Evolutionary conservation across 2,888 invertebrate species (phyloP), one percentile per base, ranked within the genome.

Genomic region (Hydropsyche betteni): DNA sequence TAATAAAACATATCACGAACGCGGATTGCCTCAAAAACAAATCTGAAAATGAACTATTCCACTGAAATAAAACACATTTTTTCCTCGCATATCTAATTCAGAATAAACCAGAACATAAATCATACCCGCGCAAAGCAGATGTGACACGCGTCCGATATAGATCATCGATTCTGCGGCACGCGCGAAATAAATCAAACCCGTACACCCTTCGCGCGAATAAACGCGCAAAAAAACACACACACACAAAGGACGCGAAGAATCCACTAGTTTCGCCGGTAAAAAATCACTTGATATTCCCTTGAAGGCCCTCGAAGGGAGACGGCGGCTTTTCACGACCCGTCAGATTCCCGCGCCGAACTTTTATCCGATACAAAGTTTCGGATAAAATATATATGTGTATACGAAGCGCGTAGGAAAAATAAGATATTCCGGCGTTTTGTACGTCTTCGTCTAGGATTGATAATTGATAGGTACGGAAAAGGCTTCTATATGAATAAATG

Each of bases 221-320:
- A 44, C 36, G 36, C 12, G 10, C 64, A 64, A n/a, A 64, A 36
- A 34, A 24, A 44, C 10, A 44, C 44, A 6, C 3, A 6, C 44
- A 44, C 10, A 44, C 10, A 44, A 44, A 44, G 10, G 7, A 44
- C 10, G 10, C 44, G 4, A 24, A 8, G 44, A 44, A 44, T 8
- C 44, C 44, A 10, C 6, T 44, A 44, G 44, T 44, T 24, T 24
- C 24, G 44, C 44, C 6, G 10, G 12, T 24, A 61, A 61, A 61
- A 61, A 61, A 61, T 33, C 61, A 64, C 64, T 64, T 64, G 64
- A 64, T 64, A 64, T 64, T 64, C 64, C n/a, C 24, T 8, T 6
- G 10, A 64, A 64, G 34, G 64, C 33, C 10, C 61, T 16, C 61
- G 4, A 16, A 61, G 16, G 24, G 24, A 24, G 44, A 10, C 44